Conservation (phyloP, 1,140 invertebrate species). For the Bactericera cockerelli region DNA sequence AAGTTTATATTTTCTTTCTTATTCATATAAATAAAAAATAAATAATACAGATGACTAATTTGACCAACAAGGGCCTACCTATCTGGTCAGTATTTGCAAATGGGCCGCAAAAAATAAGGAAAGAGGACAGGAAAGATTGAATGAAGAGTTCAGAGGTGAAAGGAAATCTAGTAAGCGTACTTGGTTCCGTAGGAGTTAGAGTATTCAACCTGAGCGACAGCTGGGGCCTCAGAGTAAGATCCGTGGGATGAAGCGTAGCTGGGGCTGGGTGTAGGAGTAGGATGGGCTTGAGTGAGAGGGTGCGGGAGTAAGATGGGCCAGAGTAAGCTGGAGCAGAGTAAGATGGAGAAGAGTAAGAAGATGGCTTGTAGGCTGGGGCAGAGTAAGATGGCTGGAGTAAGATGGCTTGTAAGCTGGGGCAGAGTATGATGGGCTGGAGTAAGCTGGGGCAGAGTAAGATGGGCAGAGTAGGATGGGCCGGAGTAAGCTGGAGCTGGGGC, state of each 20-base stretch:
- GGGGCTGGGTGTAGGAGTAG: slow-evolving; percentile 5
- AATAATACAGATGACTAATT: too few relatives aligned
- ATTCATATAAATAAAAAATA: too few relatives aligned
- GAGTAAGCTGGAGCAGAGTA: neutral
- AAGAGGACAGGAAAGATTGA: neutral
- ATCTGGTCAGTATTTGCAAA: neutral
- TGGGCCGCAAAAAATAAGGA: neutral
- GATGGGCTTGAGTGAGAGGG: neutral
- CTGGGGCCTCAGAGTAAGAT: slow-evolving; percentile 43
- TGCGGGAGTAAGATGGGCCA: slow-evolving; percentile 1
- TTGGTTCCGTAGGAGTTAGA: slow-evolving; percentile 38
- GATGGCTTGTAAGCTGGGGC: too few relatives aligned
- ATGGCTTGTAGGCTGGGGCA: slow-evolving; percentile 14
- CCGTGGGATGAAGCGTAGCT: neutral
- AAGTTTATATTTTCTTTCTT: too few relatives aligned
- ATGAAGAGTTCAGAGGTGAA: slow-evolving; percentile 30
- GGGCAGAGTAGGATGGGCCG: slow-evolving; percentile 15
- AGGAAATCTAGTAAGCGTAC: slow-evolving; percentile 34
- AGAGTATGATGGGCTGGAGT: slow-evolving; percentile 4
- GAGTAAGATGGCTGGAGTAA: slow-evolving; percentile 11
- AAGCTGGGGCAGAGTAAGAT: slow-evolving; percentile 17
- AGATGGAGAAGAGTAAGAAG: neutral
- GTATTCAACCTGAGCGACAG: slow-evolving; percentile 48
- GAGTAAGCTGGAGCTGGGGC: neutral
- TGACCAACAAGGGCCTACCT: neutral